These are phyloP conservation scores for Ormyrus labotus DNA, from an alignment of 2,888 invertebrate species.

Conservation along the genomic window DNA sequence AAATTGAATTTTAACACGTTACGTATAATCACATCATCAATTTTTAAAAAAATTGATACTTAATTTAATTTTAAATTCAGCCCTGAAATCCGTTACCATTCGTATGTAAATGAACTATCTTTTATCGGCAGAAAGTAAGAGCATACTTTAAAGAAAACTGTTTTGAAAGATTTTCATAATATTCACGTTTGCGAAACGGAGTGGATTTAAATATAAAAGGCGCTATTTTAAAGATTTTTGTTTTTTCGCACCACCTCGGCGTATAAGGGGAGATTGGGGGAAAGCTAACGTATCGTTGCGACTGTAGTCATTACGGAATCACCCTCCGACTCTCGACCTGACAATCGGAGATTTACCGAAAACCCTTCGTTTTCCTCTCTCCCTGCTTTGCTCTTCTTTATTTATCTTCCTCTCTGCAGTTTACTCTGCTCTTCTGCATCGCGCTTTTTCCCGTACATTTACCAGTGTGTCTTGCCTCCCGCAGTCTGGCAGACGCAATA, in stretches of 20 bases:
- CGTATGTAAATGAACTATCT: too few relatives aligned
- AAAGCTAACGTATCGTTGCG: neutral
- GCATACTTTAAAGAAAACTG: neutral
- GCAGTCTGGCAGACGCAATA: neutral
- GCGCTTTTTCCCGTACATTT: conserved; percentile 36
- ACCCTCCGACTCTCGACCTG: conserved; percentile 48
- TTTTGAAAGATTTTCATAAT: conserved; percentile 35
- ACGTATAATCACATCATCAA: too few relatives aligned
- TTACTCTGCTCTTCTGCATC: neutral
- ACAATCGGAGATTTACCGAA: conserved; percentile 66
- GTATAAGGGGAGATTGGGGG: too few relatives aligned
- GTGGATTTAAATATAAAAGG: neutral
- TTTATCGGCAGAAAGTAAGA: too few relatives aligned
- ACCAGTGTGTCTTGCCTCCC: conserved; percentile 1
- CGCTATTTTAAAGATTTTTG: too few relatives aligned
- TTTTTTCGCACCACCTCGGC: neutral
- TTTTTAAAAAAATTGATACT: too few relatives aligned
- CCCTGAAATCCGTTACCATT: too few relatives aligned
- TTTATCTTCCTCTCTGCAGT: conserved; percentile 31
- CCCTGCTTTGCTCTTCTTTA: conserved; percentile 24
- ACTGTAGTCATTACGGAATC: conserved; percentile 58
- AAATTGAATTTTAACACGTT: too few relatives aligned
- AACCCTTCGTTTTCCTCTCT: conserved; percentile 56
- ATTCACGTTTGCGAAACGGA: conserved; percentile 35
- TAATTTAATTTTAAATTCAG: too few relatives aligned